Conservation (phyloP, 2,113 vertebrate genomes). For the Phocoena phocoena region DNA sequence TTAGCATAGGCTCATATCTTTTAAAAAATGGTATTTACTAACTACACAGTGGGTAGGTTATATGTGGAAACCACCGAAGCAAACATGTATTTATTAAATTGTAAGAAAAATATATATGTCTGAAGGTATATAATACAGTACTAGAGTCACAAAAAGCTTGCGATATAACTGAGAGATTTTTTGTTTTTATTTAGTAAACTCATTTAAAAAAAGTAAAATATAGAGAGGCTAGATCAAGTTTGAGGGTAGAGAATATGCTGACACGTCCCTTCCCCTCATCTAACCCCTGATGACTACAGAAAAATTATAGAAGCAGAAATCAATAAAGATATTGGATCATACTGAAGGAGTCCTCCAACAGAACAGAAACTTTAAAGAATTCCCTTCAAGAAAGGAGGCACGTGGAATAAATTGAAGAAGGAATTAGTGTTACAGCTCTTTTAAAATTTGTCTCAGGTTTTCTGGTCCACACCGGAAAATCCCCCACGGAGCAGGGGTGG, state of each 20-base stretch:
- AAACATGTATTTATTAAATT: not conserved
- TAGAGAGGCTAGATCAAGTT: not conserved
- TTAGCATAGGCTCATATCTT: not conserved
- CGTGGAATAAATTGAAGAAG: not conserved
- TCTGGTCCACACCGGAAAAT: not conserved
- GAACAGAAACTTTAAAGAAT: not conserved
- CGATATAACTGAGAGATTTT: not conserved
- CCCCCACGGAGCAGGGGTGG: not conserved
- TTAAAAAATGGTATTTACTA: not conserved
- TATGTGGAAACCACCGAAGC: not conserved
- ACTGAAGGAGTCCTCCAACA: not conserved
- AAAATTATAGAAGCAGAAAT: not conserved
- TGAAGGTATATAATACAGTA: not conserved
- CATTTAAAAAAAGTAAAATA: not conserved
- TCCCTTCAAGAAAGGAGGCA: not conserved
- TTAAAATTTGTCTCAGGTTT: not conserved
- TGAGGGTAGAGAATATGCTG: not conserved
- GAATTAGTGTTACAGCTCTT: not conserved
- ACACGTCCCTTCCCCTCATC: not conserved
- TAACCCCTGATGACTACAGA: not conserved
- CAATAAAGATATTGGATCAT: not conserved
- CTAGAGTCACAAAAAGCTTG: not conserved
- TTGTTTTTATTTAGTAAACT: constrained; percentile 11
- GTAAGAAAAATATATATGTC: not conserved
- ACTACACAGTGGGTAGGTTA: not conserved